Evolutionary conservation across 2,797 vertebrate genomes (phyloP).

Genomic region (Halcyon badia): DNA sequence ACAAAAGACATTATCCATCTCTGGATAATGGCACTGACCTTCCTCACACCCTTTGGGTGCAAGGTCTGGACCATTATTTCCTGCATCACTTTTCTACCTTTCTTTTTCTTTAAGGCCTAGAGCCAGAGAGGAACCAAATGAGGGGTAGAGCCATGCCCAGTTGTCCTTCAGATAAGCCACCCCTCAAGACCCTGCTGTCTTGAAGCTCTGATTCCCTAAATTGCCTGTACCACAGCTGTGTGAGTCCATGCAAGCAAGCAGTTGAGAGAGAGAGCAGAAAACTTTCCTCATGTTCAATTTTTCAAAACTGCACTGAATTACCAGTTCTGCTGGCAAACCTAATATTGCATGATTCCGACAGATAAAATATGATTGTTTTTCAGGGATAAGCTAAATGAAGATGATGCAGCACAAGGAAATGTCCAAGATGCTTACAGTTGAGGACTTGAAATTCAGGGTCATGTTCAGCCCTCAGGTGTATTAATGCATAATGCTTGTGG

Average conservation of each 20-base stretch:
- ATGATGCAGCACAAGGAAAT: neutral
- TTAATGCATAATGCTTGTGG: neutral
- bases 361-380: rapidly evolving
- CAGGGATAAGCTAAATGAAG: neutral
- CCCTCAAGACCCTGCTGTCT: neutral
- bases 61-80: neutral
- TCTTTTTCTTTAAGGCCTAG: neutral
- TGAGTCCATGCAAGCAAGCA: neutral
- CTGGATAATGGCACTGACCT: neutral
- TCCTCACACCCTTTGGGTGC: rapidly evolving
- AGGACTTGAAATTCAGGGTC: neutral
- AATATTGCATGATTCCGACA: neutral
- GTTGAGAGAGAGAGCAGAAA: neutral
- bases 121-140: neutral
- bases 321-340: neutral
- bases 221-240: neutral
- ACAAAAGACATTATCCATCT: neutral
- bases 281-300: rapidly evolving
- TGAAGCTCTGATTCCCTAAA: neutral
- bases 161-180: neutral
- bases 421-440: neutral
- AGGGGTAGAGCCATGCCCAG: neutral
- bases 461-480: neutral
- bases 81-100: neutral
- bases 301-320: neutral